Conservation (phyloP, 2,113 vertebrate genomes). For the Rafetus swinhoei region DNA sequence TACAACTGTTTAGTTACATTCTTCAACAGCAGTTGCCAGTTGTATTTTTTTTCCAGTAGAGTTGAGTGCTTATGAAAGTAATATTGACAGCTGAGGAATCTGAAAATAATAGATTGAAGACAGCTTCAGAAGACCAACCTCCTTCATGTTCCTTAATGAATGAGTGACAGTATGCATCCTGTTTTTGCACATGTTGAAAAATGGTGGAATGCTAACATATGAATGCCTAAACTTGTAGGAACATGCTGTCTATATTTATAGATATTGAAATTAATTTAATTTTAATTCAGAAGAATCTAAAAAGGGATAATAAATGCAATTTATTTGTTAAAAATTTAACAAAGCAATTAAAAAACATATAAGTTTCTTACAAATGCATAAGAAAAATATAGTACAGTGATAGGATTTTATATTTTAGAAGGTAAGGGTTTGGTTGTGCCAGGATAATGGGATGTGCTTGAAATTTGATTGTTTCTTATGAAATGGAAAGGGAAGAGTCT, state of each 20-base stretch:
- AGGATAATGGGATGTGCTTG: not conserved
- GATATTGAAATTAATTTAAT: not conserved
- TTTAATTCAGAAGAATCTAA: not conserved
- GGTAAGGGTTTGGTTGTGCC: not conserved
- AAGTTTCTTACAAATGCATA: not conserved
- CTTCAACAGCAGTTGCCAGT: not conserved
- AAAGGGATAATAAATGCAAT: not conserved
- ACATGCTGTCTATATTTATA: not conserved
- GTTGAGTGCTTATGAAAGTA: not conserved
- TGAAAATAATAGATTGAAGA: not conserved
- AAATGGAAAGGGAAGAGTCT: no score
- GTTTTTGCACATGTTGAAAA: not conserved
- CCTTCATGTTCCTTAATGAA: not conserved
- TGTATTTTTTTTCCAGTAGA: not conserved
- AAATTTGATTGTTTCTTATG: no score
- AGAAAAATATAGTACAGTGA: not conserved
- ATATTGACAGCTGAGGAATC: not conserved
- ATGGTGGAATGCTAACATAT: not conserved
- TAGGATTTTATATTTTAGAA: slow-evolving; percentile 16
- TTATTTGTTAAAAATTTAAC: not conserved
- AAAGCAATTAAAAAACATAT: not conserved
- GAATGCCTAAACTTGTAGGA: not conserved
- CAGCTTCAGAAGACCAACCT: not conserved
- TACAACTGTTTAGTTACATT: not conserved
- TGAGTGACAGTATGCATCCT: not conserved